A percentile compares a stretch with the other conserved stretches of the same genome.
These are phyloP conservation scores for Stomatorhinus walkeri DNA, from an alignment of 2,797 vertebrate genomes.

Conservation along the genomic window DNA sequence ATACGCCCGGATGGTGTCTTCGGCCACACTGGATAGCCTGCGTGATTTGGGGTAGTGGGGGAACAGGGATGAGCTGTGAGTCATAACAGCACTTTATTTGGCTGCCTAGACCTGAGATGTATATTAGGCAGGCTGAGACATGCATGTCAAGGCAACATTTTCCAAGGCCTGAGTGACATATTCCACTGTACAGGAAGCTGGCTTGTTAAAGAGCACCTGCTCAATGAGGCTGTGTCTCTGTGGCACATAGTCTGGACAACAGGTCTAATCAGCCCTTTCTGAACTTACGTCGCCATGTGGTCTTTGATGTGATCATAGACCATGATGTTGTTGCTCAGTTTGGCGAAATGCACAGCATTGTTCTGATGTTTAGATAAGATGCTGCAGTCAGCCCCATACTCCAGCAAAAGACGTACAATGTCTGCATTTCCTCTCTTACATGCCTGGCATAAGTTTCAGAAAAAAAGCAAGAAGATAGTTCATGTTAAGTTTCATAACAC, in stretches of 20 bases:
- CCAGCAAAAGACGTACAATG: constrained; percentile 87
- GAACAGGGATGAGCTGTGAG: not conserved
- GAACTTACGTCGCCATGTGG: constrained; percentile 81
- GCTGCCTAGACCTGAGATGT: no score
- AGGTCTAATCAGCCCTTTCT: not conserved
- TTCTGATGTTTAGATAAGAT: constrained; percentile 88
- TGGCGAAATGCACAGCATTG: constrained; percentile 81
- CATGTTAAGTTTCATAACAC: not conserved
- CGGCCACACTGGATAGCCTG: constrained; percentile 81
- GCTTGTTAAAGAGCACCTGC: not conserved
- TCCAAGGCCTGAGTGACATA: not conserved
- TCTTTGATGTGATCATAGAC: constrained; percentile 84
- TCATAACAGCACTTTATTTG: not conserved
- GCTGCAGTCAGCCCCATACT: constrained; percentile 89
- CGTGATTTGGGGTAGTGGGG: constrained; percentile 4
- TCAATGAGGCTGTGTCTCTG: not conserved
- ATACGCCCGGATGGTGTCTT: constrained; percentile 82
- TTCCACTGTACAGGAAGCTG: not conserved
- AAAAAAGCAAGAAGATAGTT: not conserved
- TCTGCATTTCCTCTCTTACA: constrained; percentile 91
- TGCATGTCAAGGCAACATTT: not conserved
- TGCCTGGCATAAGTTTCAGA: constrained; percentile 58
- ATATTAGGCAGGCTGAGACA: not conserved
- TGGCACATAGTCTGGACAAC: not conserved
- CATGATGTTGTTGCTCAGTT: constrained; percentile 77